Percentiles rank a stretch among this genome's conserved stretches.
phyloP scores from a whole-genome alignment of 2,113 vertebrate genomes.

The Xenopus tropicalis region DNA sequence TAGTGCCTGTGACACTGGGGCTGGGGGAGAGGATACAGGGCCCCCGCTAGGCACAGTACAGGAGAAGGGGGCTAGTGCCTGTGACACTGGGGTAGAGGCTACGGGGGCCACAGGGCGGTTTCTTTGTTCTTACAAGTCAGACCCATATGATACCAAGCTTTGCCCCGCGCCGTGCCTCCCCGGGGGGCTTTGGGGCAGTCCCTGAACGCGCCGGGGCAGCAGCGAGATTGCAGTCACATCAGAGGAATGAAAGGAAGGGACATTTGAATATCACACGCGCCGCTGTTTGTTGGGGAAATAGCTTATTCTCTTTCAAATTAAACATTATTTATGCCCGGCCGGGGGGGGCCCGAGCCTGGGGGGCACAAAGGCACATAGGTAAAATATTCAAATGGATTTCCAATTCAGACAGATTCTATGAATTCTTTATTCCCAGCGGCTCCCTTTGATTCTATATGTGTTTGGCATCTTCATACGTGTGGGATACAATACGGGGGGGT shows the following conservation, averaged over 20 bases:
- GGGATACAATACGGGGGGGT: background rate
- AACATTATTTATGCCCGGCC: background rate
- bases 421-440: conserved; percentile 18
- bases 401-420: background rate
- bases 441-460: conserved; percentile 10
- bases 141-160: background rate
- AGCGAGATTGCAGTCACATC: background rate
- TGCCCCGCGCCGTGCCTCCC: conserved; percentile 29
- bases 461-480: background rate
- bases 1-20: too few relatives aligned
- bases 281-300: conserved; percentile 9
- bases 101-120: too few relatives aligned
- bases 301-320: conserved; percentile 39
- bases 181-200: conserved; percentile 41
- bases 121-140: conserved; percentile 3
- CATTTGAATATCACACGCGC: conserved; percentile 34
- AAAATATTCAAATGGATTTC: too few relatives aligned
- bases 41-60: too few relatives aligned
- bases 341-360: background rate
- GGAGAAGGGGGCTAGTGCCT: too few relatives aligned
- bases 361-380: background rate
- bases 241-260: conserved; percentile 25
- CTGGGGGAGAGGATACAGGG: too few relatives aligned
- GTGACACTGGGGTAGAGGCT: too few relatives aligned
- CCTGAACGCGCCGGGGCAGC: conserved; percentile 43